A percentile compares a stretch with the other conserved stretches of the same genome.
Conservation (phyloP, 1,140 invertebrate genomes). For the Fopius arisanus region DNA sequence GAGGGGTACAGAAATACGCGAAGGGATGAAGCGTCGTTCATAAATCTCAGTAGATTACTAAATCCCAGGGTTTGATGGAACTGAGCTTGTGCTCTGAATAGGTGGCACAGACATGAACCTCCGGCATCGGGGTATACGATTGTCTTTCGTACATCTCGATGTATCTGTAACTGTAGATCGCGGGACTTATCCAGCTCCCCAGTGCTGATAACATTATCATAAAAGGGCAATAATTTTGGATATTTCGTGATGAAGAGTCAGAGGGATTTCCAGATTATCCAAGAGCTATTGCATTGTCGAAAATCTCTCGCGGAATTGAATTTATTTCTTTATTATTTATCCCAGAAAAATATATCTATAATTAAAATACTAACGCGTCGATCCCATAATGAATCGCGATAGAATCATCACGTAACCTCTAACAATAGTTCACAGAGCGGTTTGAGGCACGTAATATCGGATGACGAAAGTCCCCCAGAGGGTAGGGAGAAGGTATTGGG, state of each 20-base stretch:
- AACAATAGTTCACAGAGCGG: not conserved
- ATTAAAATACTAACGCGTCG: too few species aligned
- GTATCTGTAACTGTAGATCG: constrained; percentile 50
- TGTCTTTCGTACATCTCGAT: constrained; percentile 17
- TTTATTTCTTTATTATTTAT: too few species aligned
- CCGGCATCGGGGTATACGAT: constrained; percentile 8
- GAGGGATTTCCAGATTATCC: not conserved
- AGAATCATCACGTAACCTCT: too few species aligned
- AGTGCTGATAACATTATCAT: constrained; percentile 65
- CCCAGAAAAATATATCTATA: too few species aligned
- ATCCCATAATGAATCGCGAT: too few species aligned
- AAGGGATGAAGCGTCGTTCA: constrained; percentile 61
- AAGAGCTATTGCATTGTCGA: too few species aligned
- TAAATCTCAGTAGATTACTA: constrained; percentile 66
- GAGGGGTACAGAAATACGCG: constrained; percentile 36
- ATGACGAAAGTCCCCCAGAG: constrained; percentile 9
- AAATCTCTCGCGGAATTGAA: too few species aligned
- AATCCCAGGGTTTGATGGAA: constrained; percentile 65
- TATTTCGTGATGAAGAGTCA: constrained; percentile 28
- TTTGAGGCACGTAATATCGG: constrained; percentile 22
- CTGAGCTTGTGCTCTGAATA: constrained; percentile 36
- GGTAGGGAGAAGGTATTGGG: not conserved
- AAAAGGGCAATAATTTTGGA: constrained; percentile 63
- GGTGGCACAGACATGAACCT: not conserved
- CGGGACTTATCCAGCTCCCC: constrained; percentile 55